Conservation (phyloP, 2,888 invertebrate genomes). For the Eilema depressum region DNA sequence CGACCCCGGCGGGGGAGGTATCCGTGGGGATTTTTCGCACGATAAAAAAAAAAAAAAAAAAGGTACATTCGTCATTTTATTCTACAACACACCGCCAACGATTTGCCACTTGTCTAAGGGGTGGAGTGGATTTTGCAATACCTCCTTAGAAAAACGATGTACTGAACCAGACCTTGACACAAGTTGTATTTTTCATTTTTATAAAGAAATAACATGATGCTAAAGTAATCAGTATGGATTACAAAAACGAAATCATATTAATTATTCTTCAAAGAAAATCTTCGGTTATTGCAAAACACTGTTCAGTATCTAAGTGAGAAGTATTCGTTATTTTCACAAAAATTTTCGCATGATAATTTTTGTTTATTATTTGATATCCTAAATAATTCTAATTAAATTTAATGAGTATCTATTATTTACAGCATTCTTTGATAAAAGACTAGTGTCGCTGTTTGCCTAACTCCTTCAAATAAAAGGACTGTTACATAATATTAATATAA, state of each 20-base stretch:
- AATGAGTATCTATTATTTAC: slow-evolving; percentile 85
- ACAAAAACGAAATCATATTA: background rate
- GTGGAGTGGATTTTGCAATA: slow-evolving; percentile 57
- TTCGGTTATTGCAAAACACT: slow-evolving; percentile 57
- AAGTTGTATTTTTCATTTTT: background rate
- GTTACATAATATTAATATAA: background rate
- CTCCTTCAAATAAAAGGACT: slow-evolving; percentile 21
- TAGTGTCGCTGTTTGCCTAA: slow-evolving; percentile 67
- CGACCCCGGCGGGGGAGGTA: no score
- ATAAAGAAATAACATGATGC: background rate
- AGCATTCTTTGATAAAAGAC: slow-evolving; percentile 79
- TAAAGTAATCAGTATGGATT: background rate
- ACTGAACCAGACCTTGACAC: background rate
- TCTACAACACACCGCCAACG: no score
- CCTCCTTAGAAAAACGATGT: slow-evolving; percentile 26
- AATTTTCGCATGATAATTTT: slow-evolving; percentile 67
- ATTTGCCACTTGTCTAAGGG: no score
- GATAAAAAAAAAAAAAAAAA: no score
- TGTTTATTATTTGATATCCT: slow-evolving; percentile 72
- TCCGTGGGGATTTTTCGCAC: no score
- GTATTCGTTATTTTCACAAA: slow-evolving; percentile 64
- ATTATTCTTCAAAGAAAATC: background rate
- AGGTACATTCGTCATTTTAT: no score
- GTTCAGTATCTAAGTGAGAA: slow-evolving; percentile 43
- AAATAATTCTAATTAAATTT: slow-evolving; percentile 81